Evolutionary conservation across 1,140 invertebrate species (phyloP).

Genomic region (Heliconius melpomene): DNA sequence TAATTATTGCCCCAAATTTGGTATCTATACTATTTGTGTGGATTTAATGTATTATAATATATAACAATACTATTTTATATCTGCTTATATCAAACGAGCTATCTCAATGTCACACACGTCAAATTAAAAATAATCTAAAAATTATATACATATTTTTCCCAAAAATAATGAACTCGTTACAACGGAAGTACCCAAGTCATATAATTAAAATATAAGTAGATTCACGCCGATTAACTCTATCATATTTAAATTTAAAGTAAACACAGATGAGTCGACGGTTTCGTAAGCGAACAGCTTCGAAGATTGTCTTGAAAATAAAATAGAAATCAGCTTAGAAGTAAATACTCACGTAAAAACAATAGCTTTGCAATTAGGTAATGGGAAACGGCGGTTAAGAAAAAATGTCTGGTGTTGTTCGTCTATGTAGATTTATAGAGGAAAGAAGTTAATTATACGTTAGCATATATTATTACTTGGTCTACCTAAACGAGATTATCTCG

Average conservation of each 20-base stretch:
- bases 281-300: conserved; percentile 50
- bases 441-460: not conserved
- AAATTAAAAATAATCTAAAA: not conserved
- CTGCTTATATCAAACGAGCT: not conserved
- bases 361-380: conserved; percentile 73
- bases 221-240: conserved; percentile 31
- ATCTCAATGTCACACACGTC: not conserved
- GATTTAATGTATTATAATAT: not conserved
- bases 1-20: conserved; percentile 50
- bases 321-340: conserved; percentile 69
- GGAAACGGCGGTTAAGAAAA: conserved; percentile 49
- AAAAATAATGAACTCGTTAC: conserved; percentile 20
- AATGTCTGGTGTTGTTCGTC: not conserved
- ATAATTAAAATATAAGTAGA: conserved; percentile 35
- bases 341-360: conserved; percentile 68
- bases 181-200: conserved; percentile 18
- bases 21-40: conserved; percentile 16
- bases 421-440: not conserved
- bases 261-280: conserved; percentile 43
- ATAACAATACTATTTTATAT: not conserved
- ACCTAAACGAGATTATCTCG: not conserved
- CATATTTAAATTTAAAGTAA: conserved; percentile 36
- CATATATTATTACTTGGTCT: not conserved
- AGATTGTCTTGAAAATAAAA: conserved; percentile 62
- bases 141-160: not conserved